Evolutionary conservation across 2,888 invertebrate genomes (phyloP).

Genomic region (Agrilus mali): DNA sequence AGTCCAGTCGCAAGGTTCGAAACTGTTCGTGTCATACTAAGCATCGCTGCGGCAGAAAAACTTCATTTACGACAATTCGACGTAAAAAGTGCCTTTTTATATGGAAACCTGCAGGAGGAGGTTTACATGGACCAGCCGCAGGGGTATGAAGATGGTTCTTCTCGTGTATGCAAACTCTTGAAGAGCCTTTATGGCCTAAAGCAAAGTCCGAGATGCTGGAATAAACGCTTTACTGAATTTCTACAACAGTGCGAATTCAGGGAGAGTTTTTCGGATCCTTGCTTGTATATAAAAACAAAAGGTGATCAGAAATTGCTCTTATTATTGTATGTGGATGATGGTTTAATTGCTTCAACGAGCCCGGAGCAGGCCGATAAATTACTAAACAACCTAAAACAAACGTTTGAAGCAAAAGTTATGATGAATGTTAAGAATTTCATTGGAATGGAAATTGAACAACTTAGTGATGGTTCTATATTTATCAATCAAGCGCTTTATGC

Average conservation of each 20-base stretch:
- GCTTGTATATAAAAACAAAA: constrained; percentile 14
- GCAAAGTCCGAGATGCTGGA: constrained; percentile 24
- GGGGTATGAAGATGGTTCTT: constrained; percentile 7
- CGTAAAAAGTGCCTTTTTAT: constrained; percentile 17
- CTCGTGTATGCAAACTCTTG: neutral
- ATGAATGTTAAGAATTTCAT: no score
- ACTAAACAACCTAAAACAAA: no score
- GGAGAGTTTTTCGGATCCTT: constrained; percentile 15
- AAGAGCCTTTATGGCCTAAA: constrained; percentile 17
- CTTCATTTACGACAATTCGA: constrained; percentile 19
- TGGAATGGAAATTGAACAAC: no score
- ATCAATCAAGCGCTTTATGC: constrained; percentile 9
- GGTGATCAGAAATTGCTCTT: constrained; percentile 13
- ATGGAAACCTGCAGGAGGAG: constrained; percentile 12
- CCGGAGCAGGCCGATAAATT: no score
- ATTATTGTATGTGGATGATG: constrained; percentile 21
- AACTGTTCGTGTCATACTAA: constrained; percentile 17
- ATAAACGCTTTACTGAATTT: constrained; percentile 17
- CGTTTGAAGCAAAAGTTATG: no score
- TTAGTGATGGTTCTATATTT: no score
- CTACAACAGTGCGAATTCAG: constrained; percentile 10
- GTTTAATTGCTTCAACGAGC: constrained; percentile 10
- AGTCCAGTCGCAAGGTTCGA: constrained; percentile 18
- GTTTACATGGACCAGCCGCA: constrained; percentile 14
- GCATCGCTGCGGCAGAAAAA: constrained; percentile 16